Percentiles rank a stretch among this genome's conserved stretches.
Evolutionary conservation across 2,888 invertebrate species (phyloP).

Genomic region (Dicranocentrus wangi): DNA sequence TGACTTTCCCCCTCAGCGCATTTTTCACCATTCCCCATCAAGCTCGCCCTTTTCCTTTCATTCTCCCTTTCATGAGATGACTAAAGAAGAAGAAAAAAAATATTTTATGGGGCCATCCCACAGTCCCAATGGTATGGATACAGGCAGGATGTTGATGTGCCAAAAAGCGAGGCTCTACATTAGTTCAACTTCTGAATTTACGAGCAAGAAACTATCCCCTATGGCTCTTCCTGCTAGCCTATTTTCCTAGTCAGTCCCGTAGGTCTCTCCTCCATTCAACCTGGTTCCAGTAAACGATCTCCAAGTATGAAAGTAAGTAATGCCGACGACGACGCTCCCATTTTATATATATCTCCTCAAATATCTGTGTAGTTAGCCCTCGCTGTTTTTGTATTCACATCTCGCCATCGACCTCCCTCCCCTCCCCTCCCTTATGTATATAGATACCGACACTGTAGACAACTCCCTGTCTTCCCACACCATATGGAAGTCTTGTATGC

Average conservation of each 20-base stretch:
- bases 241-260: constrained; percentile 31
- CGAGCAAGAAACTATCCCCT: constrained; percentile 62
- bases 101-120: constrained; percentile 62
- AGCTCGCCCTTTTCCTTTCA: constrained; percentile 30
- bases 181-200: constrained; percentile 65
- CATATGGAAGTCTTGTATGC: no score
- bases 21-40: constrained; percentile 49
- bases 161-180: constrained; percentile 58
- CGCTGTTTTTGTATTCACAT: constrained; percentile 51
- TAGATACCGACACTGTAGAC: no score
- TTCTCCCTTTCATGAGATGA: constrained; percentile 49
- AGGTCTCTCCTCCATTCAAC: neutral
- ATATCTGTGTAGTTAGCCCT: constrained; percentile 21
- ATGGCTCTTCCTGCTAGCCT: constrained; percentile 55
- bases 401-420: constrained; percentile 42
- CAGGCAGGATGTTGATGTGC: constrained; percentile 62
- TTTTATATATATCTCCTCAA: constrained; percentile 26
- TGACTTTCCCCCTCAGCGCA: constrained; percentile 59
- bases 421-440: no score
- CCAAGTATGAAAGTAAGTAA: constrained; percentile 37
- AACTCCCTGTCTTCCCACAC: no score
- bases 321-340: constrained; percentile 21
- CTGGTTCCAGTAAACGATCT: constrained; percentile 35
- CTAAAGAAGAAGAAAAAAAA: constrained; percentile 41
- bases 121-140: constrained; percentile 59